Evolutionary conservation across 2,888 invertebrate species (phyloP), one percentile per base, ranked within the genome.

Genomic region (Hirudinaria manillensis): DNA sequence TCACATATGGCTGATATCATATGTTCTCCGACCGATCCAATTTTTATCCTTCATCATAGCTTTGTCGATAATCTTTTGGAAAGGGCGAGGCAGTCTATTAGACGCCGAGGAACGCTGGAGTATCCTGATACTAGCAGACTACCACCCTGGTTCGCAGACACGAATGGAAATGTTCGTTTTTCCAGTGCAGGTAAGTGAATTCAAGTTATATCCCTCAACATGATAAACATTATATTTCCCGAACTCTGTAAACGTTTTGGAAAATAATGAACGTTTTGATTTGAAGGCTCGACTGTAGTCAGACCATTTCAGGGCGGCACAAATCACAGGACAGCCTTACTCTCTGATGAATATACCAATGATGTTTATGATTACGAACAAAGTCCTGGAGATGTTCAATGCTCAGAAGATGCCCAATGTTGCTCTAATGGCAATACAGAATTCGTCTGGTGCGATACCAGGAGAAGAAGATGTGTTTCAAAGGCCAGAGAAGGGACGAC

Each of bases 31-130:
- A 53, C 36, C 16, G 73, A 73, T 45, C 73, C 73, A 21, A 29
- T 73, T 27, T 73, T 73, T 56, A n/a, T 65, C 29, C 29, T 24
- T 36, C 73, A 73, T 27, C 73, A 73, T 27, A 10, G 55, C 36
- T 73, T 73, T 56, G 66, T 73, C 45, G 73, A 73, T 21, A 61
- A 73, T 53, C 34, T 73, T 29, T 73, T 56, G 32, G 73, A 73
- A 24, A 27, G 27, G 3, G 36, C 66, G 36, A 38, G 71, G 24
- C 51, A 51, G 61, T 61, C 61, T 21, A 61, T 61, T 27, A 61
- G 61, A 61, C 24, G 61, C 10, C 24, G 61, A 61, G 61, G 61
- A 24, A 61, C 24, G 24, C 61, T 61, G 19, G 24, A 61, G n/a
- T 61, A 61, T 61, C 61, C 61, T 7, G 61, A 61, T 29, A 29